Evolutionary conservation across 2,113 vertebrate genomes (phyloP), one percentile per base, ranked within the genome.

Genomic region (Malaclemys terrapin): DNA sequence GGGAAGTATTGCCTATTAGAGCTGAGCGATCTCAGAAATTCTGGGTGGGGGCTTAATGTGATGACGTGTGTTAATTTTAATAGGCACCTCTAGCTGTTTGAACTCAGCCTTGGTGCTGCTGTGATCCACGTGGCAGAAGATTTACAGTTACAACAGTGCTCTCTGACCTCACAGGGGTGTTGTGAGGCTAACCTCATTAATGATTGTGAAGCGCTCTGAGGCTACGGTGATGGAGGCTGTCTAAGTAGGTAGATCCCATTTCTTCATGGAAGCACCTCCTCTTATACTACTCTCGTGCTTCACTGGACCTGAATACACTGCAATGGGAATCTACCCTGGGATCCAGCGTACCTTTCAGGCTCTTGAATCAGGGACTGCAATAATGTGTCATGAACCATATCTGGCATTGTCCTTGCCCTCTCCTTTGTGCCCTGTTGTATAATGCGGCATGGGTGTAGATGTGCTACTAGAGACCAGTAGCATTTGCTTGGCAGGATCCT

Each of bases 141-240:
- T 11, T 1, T 54, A 14, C 10, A 20, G 29, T 56, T 29, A 13
- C 38, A 29, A 10, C 1, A 1, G 82, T 1, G 0, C 17, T 27
- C 78, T 22, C 31, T 89, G 5, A 38, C 54, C 27, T 35, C 2
- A 0, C 0, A 2, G 13, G 5, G 1, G 1, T 35, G 12, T 13
- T 5, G 31, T 31, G 80, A 84, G 59, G 9, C 1, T 5, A 29
- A 89, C 27, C 50, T 89, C 75, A 54, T 76, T 50, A 76, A 52
- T 69, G 76, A 49, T 9, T 47, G 8, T 13, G 47, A 87, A 49
- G 50, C 22, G 13, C 25, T 82, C 20, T 10, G 35, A 2, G 8
- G 42, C 5, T 20, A 16, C 1, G 45, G 7, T 82, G 14, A 17
- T 24, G 49, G 85, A 27, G 22, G 24, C 31, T 7, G 4, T 0